A percentile compares a stretch with the other conserved stretches of the same genome.
Evolutionary conservation across 2,888 invertebrate genomes (phyloP).

Genomic region (Diabrotica balteata): DNA sequence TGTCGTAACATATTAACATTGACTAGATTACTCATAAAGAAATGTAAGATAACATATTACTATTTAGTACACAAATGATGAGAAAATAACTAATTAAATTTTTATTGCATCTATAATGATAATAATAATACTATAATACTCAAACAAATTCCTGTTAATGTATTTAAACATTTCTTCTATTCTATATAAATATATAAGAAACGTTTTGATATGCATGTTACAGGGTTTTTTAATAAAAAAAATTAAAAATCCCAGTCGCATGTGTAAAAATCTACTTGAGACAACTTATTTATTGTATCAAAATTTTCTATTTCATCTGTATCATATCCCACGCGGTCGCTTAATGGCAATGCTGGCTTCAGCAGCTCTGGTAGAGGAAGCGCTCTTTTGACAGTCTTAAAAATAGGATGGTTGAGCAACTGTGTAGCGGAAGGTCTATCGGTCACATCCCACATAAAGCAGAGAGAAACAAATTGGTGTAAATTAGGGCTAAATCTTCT

Average conservation of each 20-base stretch:
- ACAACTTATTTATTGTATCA: constrained; percentile 66
- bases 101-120: no score
- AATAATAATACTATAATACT: no score
- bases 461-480: constrained; percentile 78
- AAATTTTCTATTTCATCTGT: constrained; percentile 70
- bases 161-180: no score
- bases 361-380: constrained; percentile 71
- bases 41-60: no score
- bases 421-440: constrained; percentile 75
- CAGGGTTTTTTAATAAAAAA: background rate
- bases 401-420: constrained; percentile 75
- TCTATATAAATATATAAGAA: no score
- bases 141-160: no score
- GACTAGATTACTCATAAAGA: no score
- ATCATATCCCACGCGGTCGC: constrained; percentile 64
- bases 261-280: constrained; percentile 69
- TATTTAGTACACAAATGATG: no score
- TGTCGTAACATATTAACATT: no score
- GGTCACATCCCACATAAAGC: constrained; percentile 73
- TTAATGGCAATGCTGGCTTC: constrained; percentile 72
- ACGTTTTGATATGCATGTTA: no score
- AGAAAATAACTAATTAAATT: no score
- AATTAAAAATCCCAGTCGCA: constrained; percentile 71
- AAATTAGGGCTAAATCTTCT: constrained; percentile 77
- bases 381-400: constrained; percentile 72